Evolutionary conservation across 2,113 vertebrate genomes (phyloP).

Genomic region (Regulus satrapa): DNA sequence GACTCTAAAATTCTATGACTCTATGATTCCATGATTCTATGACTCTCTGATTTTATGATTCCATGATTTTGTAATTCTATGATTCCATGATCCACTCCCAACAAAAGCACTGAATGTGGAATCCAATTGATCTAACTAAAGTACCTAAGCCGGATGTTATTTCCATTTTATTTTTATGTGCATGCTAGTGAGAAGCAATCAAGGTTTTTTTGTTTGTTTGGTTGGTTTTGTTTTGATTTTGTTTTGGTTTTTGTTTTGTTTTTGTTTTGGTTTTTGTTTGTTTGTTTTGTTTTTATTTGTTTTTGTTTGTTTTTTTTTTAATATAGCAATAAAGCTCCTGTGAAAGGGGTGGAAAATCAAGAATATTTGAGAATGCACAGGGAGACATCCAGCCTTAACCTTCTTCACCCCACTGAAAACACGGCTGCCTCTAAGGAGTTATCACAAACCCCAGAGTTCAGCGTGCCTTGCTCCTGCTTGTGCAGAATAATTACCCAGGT

Average conservation of each 20-base stretch:
- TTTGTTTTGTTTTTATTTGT: no score
- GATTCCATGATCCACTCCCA: not conserved
- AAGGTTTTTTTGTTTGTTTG: no score
- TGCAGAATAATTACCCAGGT: no score
- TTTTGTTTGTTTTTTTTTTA: no score
- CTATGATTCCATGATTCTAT: no score
- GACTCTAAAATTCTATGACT: not conserved
- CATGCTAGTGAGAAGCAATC: fast-evolving
- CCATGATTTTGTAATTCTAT: not conserved
- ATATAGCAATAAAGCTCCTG: fast-evolving
- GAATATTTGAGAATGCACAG: not conserved
- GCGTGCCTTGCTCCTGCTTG: not conserved
- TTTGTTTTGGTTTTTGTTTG: no score
- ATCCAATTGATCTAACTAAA: not conserved
- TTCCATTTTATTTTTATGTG: not conserved
- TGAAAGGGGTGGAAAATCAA: not conserved
- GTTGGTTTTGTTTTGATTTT: no score
- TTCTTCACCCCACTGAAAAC: not conserved
- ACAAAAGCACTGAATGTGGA: not conserved
- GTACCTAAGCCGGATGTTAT: fast-evolving
- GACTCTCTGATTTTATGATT: no score
- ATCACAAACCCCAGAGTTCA: not conserved
- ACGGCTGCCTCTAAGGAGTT: not conserved
- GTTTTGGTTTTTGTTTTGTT: no score
- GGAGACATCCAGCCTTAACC: not conserved